These are phyloP conservation scores for Aphyosemion australe DNA, from an alignment of 2,113 vertebrate genomes.

Conservation along the genomic window DNA sequence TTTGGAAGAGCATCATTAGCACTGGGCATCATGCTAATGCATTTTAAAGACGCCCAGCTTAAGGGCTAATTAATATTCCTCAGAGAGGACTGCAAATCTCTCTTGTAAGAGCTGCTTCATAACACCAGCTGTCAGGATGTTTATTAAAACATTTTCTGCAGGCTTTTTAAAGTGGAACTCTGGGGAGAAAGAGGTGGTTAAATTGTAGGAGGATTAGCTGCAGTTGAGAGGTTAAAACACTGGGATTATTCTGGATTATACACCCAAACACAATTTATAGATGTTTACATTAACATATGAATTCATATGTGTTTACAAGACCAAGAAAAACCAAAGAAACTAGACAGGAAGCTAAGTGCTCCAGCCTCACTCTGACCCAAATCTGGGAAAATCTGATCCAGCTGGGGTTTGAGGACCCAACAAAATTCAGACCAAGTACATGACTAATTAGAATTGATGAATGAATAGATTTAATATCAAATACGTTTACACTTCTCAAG, in stretches of 20 bases:
- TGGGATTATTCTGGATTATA: neutral
- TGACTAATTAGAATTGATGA: too few species aligned
- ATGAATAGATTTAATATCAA: too few species aligned
- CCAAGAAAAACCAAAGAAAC: too few species aligned
- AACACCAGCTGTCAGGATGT: conserved; percentile 49
- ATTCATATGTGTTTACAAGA: too few species aligned
- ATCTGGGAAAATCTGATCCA: too few species aligned
- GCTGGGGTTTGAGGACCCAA: too few species aligned
- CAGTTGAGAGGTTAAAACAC: neutral
- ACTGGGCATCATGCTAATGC: conserved; percentile 50
- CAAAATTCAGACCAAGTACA: too few species aligned
- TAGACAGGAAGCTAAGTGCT: too few species aligned
- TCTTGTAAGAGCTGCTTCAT: conserved; percentile 43
- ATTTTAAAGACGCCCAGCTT: conserved; percentile 57
- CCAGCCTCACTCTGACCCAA: too few species aligned
- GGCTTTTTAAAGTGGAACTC: neutral
- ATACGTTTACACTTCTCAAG: too few species aligned
- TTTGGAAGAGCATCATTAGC: conserved; percentile 55
- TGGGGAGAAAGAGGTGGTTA: neutral
- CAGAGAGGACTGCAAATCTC: conserved; percentile 35
- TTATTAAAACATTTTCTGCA: conserved; percentile 28
- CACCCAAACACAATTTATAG: neutral
- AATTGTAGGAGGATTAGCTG: neutral
- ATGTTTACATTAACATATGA: too few species aligned
- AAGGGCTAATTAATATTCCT: conserved; percentile 66